Evolutionary conservation across 2,113 vertebrate genomes (phyloP).

Genomic region (Noctilio leporinus): DNA sequence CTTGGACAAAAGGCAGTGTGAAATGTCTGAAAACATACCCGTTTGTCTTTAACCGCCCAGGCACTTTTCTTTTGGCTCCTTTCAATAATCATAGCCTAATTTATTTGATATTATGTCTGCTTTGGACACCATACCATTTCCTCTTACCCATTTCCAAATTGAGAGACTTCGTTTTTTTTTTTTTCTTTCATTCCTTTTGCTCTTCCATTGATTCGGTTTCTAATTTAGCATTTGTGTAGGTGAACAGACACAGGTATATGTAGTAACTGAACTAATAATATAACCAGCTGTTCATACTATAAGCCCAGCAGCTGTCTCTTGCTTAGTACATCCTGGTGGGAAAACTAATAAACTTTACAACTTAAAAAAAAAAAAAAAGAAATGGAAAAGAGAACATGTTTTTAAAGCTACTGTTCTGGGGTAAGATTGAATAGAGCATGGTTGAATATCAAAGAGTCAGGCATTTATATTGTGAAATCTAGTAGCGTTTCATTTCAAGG

Average conservation of each 20-base stretch:
- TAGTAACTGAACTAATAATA: not conserved
- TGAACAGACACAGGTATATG: not conserved
- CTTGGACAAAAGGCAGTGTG: not conserved
- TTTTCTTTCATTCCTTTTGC: not conserved
- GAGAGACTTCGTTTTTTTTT: not conserved
- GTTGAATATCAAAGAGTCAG: conserved; percentile 33
- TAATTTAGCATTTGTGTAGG: conserved; percentile 6
- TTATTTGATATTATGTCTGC: not conserved
- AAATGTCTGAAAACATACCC: not conserved
- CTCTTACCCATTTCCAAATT: not conserved
- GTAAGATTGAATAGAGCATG: not conserved
- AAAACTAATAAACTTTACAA: conserved; percentile 14
- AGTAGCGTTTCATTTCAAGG: not conserved
- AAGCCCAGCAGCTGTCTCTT: not conserved
- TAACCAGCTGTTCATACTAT: not conserved
- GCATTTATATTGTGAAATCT: not conserved
- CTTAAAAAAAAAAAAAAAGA: not conserved
- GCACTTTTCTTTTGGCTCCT: not conserved
- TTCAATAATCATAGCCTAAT: not conserved
- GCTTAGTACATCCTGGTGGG: not conserved
- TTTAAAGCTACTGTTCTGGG: not conserved
- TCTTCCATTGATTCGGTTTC: not conserved
- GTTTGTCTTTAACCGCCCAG: not conserved
- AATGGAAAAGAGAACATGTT: not conserved
- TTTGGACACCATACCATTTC: not conserved